phyloP scores from a whole-genome alignment of 1,140 invertebrate species.

The Trypoxylus dichotomus region DNA sequence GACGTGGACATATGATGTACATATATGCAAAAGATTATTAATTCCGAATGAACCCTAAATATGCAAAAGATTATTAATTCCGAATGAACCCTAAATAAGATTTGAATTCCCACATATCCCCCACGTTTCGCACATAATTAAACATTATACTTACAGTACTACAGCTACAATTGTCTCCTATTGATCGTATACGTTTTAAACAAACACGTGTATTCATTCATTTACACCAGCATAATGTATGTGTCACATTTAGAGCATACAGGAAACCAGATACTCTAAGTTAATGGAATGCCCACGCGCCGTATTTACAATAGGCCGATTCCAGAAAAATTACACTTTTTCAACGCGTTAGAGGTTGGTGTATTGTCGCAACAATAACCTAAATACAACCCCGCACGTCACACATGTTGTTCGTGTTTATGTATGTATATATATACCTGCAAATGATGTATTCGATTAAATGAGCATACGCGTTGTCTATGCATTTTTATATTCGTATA shows the following conservation, averaged over 20 bases:
- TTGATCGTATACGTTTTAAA: not conserved
- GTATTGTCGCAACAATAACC: not conserved
- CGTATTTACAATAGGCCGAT: not conserved
- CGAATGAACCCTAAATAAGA: too few relatives aligned
- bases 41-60: too few relatives aligned
- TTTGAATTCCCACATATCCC: too few relatives aligned
- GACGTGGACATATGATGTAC: too few relatives aligned
- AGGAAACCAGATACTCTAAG: not conserved
- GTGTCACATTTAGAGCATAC: not conserved
- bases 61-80: too few relatives aligned
- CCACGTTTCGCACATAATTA: too few relatives aligned
- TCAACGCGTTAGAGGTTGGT: not conserved
- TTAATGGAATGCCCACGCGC: not conserved
- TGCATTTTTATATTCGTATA: not conserved
- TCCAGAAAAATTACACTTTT: not conserved
- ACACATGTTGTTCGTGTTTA: not conserved
- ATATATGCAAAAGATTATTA: too few relatives aligned
- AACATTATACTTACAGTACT: too few relatives aligned
- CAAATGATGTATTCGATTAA: not conserved
- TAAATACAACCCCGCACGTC: not conserved
- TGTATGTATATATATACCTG: not conserved
- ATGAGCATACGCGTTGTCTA: not conserved
- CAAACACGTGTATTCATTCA: not conserved
- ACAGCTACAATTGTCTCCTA: not conserved
- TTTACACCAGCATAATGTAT: not conserved